Conservation (phyloP, 1,140 invertebrate genomes). For the Pogonognathellus flavescens region DNA sequence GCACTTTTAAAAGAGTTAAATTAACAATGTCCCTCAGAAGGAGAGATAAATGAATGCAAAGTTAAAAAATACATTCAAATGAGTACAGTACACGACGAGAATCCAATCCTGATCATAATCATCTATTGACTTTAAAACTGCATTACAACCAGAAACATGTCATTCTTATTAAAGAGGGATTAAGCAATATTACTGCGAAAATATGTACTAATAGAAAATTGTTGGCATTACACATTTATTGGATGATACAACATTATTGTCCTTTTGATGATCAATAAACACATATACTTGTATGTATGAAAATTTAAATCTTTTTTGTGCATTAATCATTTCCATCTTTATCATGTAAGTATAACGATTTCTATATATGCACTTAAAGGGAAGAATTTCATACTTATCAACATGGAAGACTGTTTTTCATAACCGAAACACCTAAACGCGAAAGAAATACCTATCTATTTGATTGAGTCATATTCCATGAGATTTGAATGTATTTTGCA, state of each 20-base stretch:
- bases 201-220: conserved; percentile 15
- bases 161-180: conserved; percentile 22
- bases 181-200: conserved; percentile 2
- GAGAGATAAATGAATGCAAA: too few relatives aligned
- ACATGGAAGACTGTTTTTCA: too few relatives aligned
- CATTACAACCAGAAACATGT: conserved; percentile 24
- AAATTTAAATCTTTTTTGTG: not conserved
- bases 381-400: too few relatives aligned
- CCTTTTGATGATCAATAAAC: conserved; percentile 45
- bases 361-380: too few relatives aligned
- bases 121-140: conserved; percentile 3
- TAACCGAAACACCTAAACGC: too few relatives aligned
- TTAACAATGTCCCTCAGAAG: too few relatives aligned
- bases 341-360: too few relatives aligned
- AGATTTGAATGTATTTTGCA: too few relatives aligned
- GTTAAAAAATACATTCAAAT: not conserved
- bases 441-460: too few relatives aligned
- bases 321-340: not conserved
- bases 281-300: conserved; percentile 37
- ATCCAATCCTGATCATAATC: conserved; percentile 3
- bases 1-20: too few relatives aligned
- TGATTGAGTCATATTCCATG: too few relatives aligned
- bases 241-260: not conserved
- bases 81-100: conserved; percentile 17
- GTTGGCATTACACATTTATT: conserved; percentile 27